Evolutionary conservation across 2,888 invertebrate species (phyloP).

Genomic region (Prenolepis imparis): DNA sequence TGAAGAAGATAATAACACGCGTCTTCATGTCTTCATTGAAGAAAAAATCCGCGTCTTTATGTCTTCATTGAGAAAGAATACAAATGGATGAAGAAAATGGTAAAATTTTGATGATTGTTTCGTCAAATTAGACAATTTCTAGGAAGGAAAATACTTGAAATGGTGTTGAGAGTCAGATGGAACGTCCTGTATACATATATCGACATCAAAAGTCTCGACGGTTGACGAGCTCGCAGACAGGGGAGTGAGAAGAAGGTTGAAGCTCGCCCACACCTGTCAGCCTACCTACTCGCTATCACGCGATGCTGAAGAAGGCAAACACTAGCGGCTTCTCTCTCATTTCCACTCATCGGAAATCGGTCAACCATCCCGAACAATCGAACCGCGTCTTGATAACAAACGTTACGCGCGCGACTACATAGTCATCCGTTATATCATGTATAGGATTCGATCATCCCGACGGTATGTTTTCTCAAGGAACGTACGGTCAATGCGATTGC

Average conservation of each 20-base stretch:
- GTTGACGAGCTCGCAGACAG: constrained; percentile 16
- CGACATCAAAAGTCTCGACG: constrained; percentile 16
- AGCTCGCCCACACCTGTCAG: not conserved
- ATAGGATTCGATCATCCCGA: constrained; percentile 1
- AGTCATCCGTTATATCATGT: constrained; percentile 1
- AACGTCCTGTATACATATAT: not conserved
- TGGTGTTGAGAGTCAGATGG: not conserved
- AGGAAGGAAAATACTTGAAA: not conserved
- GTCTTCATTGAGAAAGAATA: not conserved
- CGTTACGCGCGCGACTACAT: not conserved
- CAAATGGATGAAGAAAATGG: not conserved
- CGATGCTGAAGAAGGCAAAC: constrained; percentile 12
- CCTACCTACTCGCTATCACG: not conserved
- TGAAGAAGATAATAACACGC: too few species aligned
- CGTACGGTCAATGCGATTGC: constrained; percentile 19
- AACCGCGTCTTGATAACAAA: not conserved
- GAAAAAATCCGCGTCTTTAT: too few species aligned
- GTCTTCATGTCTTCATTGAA: too few species aligned
- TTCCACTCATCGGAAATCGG: not conserved
- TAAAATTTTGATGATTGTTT: not conserved
- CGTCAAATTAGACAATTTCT: constrained; percentile 10
- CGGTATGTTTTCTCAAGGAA: constrained; percentile 18
- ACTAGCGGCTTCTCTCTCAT: not conserved
- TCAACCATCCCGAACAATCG: constrained; percentile 2
- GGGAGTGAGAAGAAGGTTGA: constrained; percentile 14